These are phyloP conservation scores for Tapera naevia DNA, from an alignment of 2,797 vertebrate genomes.

Conservation along the genomic window DNA sequence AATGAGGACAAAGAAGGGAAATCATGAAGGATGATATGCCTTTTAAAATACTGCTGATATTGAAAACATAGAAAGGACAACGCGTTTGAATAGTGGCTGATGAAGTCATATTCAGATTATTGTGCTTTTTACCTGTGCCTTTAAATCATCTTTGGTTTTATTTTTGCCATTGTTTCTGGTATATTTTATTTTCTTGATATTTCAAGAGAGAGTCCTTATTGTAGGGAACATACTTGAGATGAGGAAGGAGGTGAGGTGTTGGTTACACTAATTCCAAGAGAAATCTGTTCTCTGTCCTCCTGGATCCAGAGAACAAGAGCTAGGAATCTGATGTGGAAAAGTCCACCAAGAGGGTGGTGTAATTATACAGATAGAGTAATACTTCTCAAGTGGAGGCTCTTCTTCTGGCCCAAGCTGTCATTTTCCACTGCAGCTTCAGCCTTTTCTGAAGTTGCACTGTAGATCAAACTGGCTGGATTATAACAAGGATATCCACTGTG, in stretches of 20 bases:
- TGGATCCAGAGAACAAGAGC: background rate
- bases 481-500: background rate
- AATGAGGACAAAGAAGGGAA: slow-evolving; percentile 67
- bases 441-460: background rate
- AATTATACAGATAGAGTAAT: background rate
- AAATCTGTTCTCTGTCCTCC: background rate
- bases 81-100: background rate
- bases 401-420: background rate
- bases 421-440: background rate
- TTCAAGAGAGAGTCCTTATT: background rate
- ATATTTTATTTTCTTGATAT: background rate
- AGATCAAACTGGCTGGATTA: background rate
- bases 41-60: slow-evolving; percentile 52
- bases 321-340: background rate
- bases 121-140: background rate
- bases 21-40: slow-evolving; percentile 33
- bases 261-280: background rate
- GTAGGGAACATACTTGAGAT: background rate
- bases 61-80: background rate
- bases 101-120: background rate
- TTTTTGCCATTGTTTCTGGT: background rate
- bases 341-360: background rate
- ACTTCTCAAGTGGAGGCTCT: background rate
- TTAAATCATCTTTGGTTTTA: background rate
- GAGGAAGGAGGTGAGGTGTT: background rate